Conservation (phyloP, 2,113 vertebrate species). For the Corythornis cristatus region DNA sequence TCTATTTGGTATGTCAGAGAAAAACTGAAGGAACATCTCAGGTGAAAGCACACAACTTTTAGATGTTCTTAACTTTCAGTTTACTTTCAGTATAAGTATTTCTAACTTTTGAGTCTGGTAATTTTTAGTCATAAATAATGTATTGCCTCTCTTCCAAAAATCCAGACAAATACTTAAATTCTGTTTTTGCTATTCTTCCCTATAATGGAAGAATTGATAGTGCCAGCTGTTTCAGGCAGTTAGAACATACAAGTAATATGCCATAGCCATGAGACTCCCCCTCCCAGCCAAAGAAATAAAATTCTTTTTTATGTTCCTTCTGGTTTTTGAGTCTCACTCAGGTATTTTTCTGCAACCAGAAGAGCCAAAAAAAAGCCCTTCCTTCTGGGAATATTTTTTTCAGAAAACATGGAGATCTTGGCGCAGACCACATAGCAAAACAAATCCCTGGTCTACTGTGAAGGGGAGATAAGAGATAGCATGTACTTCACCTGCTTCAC, state of each 20-base stretch:
- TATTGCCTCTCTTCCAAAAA: background rate
- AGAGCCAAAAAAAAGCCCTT: background rate
- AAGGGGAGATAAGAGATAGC: background rate
- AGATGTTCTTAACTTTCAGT: background rate
- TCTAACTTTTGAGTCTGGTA: background rate
- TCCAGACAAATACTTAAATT: background rate
- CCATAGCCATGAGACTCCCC: background rate
- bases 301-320: background rate
- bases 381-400: background rate
- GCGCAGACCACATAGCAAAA: background rate
- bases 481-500: background rate
- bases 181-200: background rate
- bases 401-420: background rate
- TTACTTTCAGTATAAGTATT: background rate
- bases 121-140: background rate
- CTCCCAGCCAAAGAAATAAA: background rate
- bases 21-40: conserved; percentile 12
- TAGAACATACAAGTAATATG: background rate
- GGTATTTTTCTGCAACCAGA: background rate
- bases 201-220: background rate
- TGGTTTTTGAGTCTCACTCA: background rate
- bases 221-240: background rate
- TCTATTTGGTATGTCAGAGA: background rate
- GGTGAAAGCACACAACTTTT: background rate
- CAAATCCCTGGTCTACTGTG: background rate